Base-by-base conservation (phyloP, 1,140 invertebrate genomes). In the Euschistus heros region DNA sequence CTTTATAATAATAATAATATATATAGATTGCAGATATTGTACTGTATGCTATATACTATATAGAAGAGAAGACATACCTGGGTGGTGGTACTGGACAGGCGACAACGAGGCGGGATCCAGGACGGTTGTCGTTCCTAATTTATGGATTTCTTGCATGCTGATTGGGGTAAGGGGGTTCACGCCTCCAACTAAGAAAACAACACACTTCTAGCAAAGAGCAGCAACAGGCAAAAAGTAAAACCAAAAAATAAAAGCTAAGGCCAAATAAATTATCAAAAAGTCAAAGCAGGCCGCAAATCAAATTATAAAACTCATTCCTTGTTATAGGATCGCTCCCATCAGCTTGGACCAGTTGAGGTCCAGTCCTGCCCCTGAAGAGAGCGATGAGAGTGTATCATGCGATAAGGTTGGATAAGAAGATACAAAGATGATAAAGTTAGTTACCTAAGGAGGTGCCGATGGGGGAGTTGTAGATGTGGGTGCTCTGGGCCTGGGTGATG, bases 121-220 rank as follows among this genome's bases (percentile, higher is more conserved):
- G 47, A 70, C 71, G 15, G 64, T 63, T 13, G 64, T 57, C 20
- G 69, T 67, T 20, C 67, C 70, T 62, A 73, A 66, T 66, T 73
- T 73, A 55, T 70, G 87, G 78, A 87, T 82, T 73, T 89, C 86
- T 78, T 87, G 86, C 84, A 88, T 86, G 75, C 81, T 86, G 76
- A 88, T 83, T 72, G 86, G 86, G 63, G 86, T 84, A 74, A 89
- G 78, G 67, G 86, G 86, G 69, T 86, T 86, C 75, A 88, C 80
- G 69, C 84, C 82, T 77, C 81, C 82, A 79, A 81, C 76, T 78
- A 55, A 18, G 67, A 44, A 57, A 60, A 65, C 26, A 66, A 61
- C 30, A 27, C 61, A 69, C 66, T 61, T 55, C 68, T 50, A 67
- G 47, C 61, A 44, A n/a, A 67, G 30, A 64, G 54, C 44, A 57